These are phyloP conservation scores for Pomatorhinus ruficollis DNA, from an alignment of 2,113 vertebrate species.

Conservation along the genomic window DNA sequence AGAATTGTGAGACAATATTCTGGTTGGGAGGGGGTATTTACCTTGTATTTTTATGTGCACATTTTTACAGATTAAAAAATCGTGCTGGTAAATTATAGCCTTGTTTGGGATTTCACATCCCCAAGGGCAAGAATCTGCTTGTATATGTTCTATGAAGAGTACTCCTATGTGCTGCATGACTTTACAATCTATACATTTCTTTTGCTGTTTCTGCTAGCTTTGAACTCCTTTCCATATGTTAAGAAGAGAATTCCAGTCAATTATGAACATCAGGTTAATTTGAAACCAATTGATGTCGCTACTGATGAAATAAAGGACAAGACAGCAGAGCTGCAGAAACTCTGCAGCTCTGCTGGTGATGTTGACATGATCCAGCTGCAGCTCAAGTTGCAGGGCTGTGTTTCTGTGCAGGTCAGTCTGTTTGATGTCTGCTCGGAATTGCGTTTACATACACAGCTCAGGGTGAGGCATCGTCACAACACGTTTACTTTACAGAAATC, in stretches of 20 bases:
- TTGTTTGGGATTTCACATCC: neutral
- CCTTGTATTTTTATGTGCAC: neutral
- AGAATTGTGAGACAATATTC: neutral
- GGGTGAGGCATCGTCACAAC: neutral
- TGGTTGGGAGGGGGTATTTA: neutral
- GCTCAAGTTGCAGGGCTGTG: slow-evolving; percentile 94
- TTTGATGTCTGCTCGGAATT: neutral
- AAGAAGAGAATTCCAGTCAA: slow-evolving; percentile 94
- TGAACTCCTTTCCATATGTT: slow-evolving; percentile 90
- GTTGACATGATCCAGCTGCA: slow-evolving; percentile 98
- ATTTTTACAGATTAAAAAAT: neutral
- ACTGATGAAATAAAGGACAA: slow-evolving; percentile 93
- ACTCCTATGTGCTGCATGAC: neutral
- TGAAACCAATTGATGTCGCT: slow-evolving; percentile 94
- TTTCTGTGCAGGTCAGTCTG: slow-evolving; percentile 89
- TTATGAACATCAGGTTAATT: slow-evolving; percentile 87
- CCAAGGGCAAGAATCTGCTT: neutral
- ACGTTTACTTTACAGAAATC: slow-evolving; percentile 20
- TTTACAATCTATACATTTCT: neutral
- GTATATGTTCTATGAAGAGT: neutral
- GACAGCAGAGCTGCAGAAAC: slow-evolving; percentile 87
- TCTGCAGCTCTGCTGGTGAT: slow-evolving; percentile 83
- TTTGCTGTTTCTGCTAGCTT: slow-evolving; percentile 74
- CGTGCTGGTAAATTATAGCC: neutral
- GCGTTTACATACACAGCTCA: neutral